phyloP scores from a whole-genome alignment of 2,888 invertebrate genomes.

The Chelonus formosanus region DNA sequence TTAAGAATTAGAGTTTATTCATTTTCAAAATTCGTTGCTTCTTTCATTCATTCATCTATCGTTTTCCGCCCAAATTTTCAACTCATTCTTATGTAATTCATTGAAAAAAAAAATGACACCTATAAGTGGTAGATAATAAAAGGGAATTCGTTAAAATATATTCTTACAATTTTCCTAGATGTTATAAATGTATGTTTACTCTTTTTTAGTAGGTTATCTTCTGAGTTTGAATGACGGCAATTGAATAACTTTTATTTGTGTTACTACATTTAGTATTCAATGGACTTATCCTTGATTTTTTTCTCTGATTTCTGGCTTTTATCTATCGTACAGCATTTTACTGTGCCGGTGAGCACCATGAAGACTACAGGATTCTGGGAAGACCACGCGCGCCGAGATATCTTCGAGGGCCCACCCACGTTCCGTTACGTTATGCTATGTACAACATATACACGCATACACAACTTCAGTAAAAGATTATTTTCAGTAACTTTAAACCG shows the following conservation, averaged over 20 bases:
- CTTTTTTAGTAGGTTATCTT: too few species aligned
- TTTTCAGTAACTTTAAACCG: conserved; percentile 55
- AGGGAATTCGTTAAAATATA: too few species aligned
- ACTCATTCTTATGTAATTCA: neutral
- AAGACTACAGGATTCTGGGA: conserved; percentile 36
- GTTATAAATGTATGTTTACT: too few species aligned
- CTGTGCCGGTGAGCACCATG: conserved; percentile 17
- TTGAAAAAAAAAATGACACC: too few species aligned
- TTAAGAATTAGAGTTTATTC: conserved; percentile 31
- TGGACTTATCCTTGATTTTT: neutral
- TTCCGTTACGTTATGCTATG: conserved; percentile 46
- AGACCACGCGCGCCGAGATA: conserved; percentile 35
- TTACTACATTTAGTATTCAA: too few species aligned
- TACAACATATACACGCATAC: conserved; percentile 16
- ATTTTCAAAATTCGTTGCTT: conserved; percentile 19
- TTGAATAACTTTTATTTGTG: too few species aligned
- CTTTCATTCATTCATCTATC: conserved; percentile 7
- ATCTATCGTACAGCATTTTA: conserved; percentile 26
- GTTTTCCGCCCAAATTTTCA: too few species aligned
- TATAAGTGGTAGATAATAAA: too few species aligned
- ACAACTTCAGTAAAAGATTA: conserved; percentile 46
- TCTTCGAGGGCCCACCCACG: conserved; percentile 54
- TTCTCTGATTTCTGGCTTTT: conserved; percentile 4
- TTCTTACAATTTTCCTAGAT: too few species aligned
- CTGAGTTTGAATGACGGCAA: too few species aligned